Base-by-base conservation (phyloP, 2,888 invertebrate genomes). In the Drosophila neotestacea region DNA sequence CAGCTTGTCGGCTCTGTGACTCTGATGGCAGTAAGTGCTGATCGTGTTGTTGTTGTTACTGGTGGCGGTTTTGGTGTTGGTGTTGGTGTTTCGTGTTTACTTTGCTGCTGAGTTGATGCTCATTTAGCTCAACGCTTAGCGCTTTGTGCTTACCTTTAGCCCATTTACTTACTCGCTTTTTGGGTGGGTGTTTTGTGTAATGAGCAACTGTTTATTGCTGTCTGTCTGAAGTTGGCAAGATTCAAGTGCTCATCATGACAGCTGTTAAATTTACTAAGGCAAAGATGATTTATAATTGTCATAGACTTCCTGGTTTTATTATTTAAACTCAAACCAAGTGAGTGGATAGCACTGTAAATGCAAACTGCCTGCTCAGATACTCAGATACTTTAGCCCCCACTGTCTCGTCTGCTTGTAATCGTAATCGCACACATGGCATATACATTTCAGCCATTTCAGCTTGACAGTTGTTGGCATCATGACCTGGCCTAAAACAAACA, bases 231-330 rank as follows among this genome's bases (percentile, higher is more conserved):
- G 70, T 47, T 84, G 81, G 73, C 80, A 79, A 82, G 73, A 56
- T 41, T 85, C 83, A 67, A 75, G 72, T 75, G 71, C 83, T 78
- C 83, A 85, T 82, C 88, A 85, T 84, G 83, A 84, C 83, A 80
- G 85, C 75, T 70, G 73, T 70, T 46, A 36, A 13, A 46, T 38
- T 79, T 62, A 70, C 83, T 69, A 62, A 75, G 83, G 63, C 85
- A 50, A 48, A 75, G 83, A 84, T 84, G 83, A 87, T 87, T 84
- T 84, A 85, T 87, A 84, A 84, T 87, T 84, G 83, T 84, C 83
- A 76, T 87, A 78, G 80, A 84, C 88, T 84, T 84, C 83, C 83
- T 84, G 83, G 88, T 85, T 85, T 64, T 70, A 60, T 70, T 85
- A 76, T 68, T 73, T 32, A 32, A 32, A 66, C 73, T 64, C 52